Conservation (phyloP, 2,888 invertebrate genomes). For the Troides oblongomaculatus region DNA sequence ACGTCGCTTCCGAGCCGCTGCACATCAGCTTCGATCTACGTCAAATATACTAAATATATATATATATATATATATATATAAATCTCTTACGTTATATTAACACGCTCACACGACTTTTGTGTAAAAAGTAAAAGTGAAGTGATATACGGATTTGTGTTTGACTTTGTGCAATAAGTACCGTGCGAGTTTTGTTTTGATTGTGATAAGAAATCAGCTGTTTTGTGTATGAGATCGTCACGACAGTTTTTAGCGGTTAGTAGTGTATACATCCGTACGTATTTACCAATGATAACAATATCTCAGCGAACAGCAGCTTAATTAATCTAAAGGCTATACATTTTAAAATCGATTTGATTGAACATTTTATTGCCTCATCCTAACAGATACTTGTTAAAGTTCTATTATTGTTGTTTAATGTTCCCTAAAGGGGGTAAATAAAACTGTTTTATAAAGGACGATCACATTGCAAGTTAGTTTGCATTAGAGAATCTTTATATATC, state of each 20-base stretch:
- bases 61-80: conserved; percentile 26
- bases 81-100: conserved; percentile 18
- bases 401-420: too few relatives aligned
- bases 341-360: background rate
- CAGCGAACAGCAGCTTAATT: conserved; percentile 20
- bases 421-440: background rate
- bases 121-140: conserved; percentile 55
- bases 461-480: background rate
- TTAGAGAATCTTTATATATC: conserved; percentile 8
- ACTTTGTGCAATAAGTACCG: conserved; percentile 35
- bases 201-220: conserved; percentile 57
- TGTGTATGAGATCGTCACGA: conserved; percentile 40
- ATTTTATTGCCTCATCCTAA: background rate
- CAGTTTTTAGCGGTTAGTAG: conserved; percentile 10
- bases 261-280: conserved; percentile 7
- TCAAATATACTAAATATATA: conserved; percentile 36
- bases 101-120: conserved; percentile 62
- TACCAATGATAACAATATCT: background rate
- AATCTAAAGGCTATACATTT: background rate
- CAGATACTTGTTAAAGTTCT: too few relatives aligned
- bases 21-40: conserved; percentile 53
- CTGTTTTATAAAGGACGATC: background rate
- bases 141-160: conserved; percentile 34
- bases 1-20: conserved; percentile 64
- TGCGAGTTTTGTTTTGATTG: conserved; percentile 48